These are phyloP conservation scores for Leucophenga montana DNA, from an alignment of 2,888 invertebrate species.

Conservation along the genomic window DNA sequence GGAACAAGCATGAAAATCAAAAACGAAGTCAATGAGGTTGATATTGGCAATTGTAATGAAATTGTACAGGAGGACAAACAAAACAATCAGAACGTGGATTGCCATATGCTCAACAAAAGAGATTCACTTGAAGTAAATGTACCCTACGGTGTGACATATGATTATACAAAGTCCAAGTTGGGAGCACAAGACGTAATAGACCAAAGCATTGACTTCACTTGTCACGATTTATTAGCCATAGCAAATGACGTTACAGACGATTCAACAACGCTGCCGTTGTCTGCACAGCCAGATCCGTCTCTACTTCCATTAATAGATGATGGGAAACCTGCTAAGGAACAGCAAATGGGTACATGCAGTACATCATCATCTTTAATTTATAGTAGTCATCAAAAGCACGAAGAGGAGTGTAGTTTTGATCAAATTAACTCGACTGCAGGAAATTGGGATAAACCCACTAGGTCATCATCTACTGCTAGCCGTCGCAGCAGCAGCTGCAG, in stretches of 20 bases:
- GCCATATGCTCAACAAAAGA: too few species aligned
- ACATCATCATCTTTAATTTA: too few species aligned
- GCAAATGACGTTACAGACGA: constrained; percentile 2
- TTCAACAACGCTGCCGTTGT: background rate
- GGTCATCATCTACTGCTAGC: constrained; percentile 21
- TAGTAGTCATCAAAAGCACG: background rate
- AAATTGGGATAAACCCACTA: background rate
- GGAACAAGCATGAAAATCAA: too few species aligned
- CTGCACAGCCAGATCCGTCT: too few species aligned
- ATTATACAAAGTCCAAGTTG: too few species aligned
- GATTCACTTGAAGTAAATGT: too few species aligned
- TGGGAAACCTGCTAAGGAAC: background rate
- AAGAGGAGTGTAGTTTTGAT: constrained; percentile 7
- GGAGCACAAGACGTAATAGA: too few species aligned
- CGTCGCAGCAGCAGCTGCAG: constrained; percentile 54
- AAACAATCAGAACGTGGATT: too few species aligned
- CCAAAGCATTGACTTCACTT: background rate
- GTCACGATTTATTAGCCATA: constrained; percentile 15
- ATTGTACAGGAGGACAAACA: too few species aligned
- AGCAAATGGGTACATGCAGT: background rate
- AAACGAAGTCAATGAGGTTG: background rate
- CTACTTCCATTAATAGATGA: too few species aligned
- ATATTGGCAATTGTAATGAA: constrained; percentile 4
- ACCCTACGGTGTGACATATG: too few species aligned
- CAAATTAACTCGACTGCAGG: background rate